Conservation (phyloP, 2,797 vertebrate genomes). For the Coreius guichenoti region DNA sequence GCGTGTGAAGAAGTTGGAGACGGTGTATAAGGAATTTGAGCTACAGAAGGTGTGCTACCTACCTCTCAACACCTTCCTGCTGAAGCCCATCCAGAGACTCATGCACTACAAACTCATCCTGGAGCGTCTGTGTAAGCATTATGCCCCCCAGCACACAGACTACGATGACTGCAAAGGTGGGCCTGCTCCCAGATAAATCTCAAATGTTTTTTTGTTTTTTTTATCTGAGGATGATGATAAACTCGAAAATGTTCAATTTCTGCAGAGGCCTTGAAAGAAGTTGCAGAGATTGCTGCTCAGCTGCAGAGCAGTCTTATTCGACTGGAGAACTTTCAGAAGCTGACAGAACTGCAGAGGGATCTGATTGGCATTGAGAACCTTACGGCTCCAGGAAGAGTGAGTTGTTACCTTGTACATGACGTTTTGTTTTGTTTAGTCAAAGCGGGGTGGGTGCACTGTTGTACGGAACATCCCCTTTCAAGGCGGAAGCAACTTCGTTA, state of each 20-base stretch:
- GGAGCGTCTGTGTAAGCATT: conserved; percentile 87
- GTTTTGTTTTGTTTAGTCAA: background rate
- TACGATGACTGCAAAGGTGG: conserved; percentile 87
- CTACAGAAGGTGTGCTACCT: conserved; percentile 97
- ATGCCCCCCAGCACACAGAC: conserved; percentile 81
- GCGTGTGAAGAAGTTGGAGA: conserved; percentile 87
- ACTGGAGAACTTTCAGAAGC: conserved; percentile 96
- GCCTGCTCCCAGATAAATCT: background rate
- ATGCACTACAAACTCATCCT: conserved; percentile 94
- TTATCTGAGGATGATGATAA: background rate
- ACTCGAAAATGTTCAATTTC: background rate
- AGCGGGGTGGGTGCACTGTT: background rate
- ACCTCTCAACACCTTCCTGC: conserved; percentile 93
- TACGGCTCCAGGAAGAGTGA: conserved; percentile 85
- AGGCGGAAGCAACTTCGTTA: too few relatives aligned
- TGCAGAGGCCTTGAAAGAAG: conserved; percentile 88
- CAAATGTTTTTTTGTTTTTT: background rate
- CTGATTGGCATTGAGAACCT: conserved; percentile 91
- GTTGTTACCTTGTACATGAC: conserved; percentile 53
- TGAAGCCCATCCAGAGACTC: conserved; percentile 95
- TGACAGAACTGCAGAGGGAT: conserved; percentile 93
- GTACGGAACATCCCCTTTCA: background rate
- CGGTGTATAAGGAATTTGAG: conserved; percentile 92
- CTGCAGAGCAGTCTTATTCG: conserved; percentile 91
- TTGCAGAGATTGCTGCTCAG: conserved; percentile 84